Conservation (phyloP, 2,888 invertebrate genomes). For the Psococerastis gibbosa region DNA sequence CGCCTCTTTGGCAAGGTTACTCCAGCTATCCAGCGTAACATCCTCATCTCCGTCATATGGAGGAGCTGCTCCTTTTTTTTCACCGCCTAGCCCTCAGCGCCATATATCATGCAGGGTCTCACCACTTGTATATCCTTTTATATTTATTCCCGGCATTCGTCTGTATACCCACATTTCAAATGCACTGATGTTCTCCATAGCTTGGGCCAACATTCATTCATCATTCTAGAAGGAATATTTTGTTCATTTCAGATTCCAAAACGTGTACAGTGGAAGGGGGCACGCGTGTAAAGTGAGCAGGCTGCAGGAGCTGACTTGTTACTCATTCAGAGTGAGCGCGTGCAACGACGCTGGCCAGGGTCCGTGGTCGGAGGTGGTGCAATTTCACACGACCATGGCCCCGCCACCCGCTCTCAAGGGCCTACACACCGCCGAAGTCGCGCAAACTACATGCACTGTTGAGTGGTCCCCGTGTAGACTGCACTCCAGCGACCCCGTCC, state of each 20-base stretch:
- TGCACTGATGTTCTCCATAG: not conserved
- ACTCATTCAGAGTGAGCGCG: slow-evolving; percentile 71
- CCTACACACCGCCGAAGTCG: slow-evolving; percentile 30
- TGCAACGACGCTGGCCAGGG: slow-evolving; percentile 74
- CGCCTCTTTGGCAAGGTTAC: too few relatives aligned
- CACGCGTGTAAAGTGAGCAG: slow-evolving; percentile 66
- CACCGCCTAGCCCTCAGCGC: too few relatives aligned
- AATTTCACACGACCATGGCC: slow-evolving; percentile 54
- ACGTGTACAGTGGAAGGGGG: slow-evolving; percentile 59
- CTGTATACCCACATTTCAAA: not conserved
- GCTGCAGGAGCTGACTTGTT: slow-evolving; percentile 59
- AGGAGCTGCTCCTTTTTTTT: too few relatives aligned
- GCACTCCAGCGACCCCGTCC: slow-evolving; percentile 40
- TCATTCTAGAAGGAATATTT: too few relatives aligned
- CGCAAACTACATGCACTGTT: slow-evolving; percentile 34
- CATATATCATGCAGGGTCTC: too few relatives aligned
- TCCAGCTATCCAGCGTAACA: too few relatives aligned
- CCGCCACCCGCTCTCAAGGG: slow-evolving; percentile 63
- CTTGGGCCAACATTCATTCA: slow-evolving; percentile 28
- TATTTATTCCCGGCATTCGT: too few relatives aligned
- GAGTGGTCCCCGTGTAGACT: slow-evolving; percentile 45
- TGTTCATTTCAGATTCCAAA: slow-evolving; percentile 32
- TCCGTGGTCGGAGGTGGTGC: slow-evolving; percentile 47
- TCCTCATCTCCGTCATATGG: too few relatives aligned
- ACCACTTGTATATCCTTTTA: too few relatives aligned